Conservation (phyloP, 2,888 invertebrate species). For the Auanema sp. region DNA sequence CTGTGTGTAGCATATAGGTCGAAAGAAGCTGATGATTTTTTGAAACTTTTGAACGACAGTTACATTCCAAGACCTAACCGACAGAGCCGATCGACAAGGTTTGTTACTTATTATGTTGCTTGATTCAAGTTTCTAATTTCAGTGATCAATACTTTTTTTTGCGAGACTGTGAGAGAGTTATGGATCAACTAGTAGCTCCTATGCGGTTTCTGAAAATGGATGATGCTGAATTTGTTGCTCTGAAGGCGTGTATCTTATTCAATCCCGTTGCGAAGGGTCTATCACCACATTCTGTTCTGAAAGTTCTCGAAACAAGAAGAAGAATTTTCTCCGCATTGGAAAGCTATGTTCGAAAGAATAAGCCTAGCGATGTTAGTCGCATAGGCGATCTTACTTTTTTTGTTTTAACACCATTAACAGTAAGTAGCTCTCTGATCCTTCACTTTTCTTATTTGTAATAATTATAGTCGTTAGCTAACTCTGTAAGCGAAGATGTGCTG, state of each 20-base stretch:
- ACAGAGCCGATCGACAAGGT: constrained; percentile 7
- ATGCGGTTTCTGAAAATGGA: constrained; percentile 83
- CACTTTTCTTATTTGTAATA: not conserved
- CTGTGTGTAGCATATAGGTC: constrained; percentile 81
- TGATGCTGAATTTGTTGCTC: constrained; percentile 95
- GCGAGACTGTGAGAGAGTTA: constrained; percentile 86
- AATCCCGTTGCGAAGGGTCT: constrained; percentile 93
- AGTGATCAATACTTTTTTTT: constrained; percentile 70
- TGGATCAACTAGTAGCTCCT: constrained; percentile 94
- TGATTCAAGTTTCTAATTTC: not conserved
- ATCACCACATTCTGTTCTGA: constrained; percentile 73
- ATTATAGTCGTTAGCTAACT: constrained; percentile 56
- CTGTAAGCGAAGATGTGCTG: constrained; percentile 59
- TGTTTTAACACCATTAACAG: constrained; percentile 58
- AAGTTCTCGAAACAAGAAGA: constrained; percentile 85
- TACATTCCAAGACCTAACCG: constrained; percentile 50
- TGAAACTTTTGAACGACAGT: constrained; percentile 58
- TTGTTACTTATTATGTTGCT: not conserved
- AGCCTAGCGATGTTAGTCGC: constrained; percentile 87
- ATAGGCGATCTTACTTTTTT: constrained; percentile 80
- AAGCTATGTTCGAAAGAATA: constrained; percentile 85
- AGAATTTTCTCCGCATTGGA: constrained; percentile 92
- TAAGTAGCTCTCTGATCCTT: constrained; percentile 13
- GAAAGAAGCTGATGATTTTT: constrained; percentile 49
- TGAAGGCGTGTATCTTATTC: constrained; percentile 97